Conservation (phyloP, 2,888 invertebrate species). For the Euclidia mi region DNA sequence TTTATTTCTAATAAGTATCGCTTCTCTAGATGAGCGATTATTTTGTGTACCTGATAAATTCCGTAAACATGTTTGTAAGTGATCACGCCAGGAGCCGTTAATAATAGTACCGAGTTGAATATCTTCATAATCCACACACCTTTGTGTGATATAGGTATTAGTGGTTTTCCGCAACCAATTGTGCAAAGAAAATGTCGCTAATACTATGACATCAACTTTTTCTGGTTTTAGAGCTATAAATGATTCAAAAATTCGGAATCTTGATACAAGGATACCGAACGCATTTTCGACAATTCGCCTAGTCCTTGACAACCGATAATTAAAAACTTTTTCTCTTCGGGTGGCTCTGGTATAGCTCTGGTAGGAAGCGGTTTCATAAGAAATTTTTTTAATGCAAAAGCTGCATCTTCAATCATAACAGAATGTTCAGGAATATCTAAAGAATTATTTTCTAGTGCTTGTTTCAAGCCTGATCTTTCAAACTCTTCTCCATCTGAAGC, state of each 20-base stretch:
- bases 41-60: conserved; percentile 22
- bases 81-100: conserved; percentile 40
- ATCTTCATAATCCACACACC: conserved; percentile 23
- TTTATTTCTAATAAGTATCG: conserved; percentile 21
- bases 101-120: conserved; percentile 32
- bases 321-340: conserved; percentile 9
- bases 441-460: conserved; percentile 5
- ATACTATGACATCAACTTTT: conserved; percentile 36
- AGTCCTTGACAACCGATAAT: conserved; percentile 19
- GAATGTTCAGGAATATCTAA: conserved; percentile 23
- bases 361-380: conserved; percentile 3
- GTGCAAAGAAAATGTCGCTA: too few species aligned
- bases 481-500: conserved; percentile 28
- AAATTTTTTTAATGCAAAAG: conserved; percentile 3
- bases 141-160: conserved; percentile 26
- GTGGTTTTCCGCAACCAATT: too few species aligned
- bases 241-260: conserved; percentile 15
- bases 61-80: conserved; percentile 30
- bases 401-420: conserved; percentile 6
- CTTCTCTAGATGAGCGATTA: conserved; percentile 26
- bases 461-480: background rate
- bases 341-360: too few species aligned
- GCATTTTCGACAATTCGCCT: conserved; percentile 33
- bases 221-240: conserved; percentile 28
- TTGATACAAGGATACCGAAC: conserved; percentile 25